Evolutionary conservation across 2,797 vertebrate genomes (phyloP), one percentile per base, ranked within the genome.

Genomic region (Macrochelys suwanniensis): DNA sequence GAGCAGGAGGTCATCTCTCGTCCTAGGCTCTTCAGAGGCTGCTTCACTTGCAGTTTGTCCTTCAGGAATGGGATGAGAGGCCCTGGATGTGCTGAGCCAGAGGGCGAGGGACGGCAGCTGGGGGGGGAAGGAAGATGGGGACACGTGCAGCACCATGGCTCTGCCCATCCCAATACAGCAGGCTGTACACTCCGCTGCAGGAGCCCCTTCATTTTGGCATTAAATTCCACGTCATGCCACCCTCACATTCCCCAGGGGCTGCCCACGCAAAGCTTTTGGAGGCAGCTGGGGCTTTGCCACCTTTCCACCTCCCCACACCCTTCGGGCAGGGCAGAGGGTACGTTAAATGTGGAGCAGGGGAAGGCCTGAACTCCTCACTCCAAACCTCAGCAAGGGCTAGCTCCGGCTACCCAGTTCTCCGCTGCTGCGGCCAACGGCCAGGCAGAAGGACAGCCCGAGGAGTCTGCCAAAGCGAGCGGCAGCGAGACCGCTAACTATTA

Each of bases 131-230:
- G 65, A 17, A 9, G 59, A 65, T 19, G 61, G 65, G 65, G n/a
- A 68, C n/a, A 37, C 33, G 6, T 15, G 57, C 57, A 65, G 61
- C 33, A 15, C 4, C 33, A 10, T 5, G 9, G n/a, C 59, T 65
- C 3, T 33, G 59, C 31, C 26, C 59, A 21, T 11, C 65, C 19
- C 65, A 37, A 37, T 37, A 8, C n/a, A 68, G n/a, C n/a, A 37
- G n/a, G 17, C 16, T n/a, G 59, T 7, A 8, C 15, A n/a, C 33
- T 1, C 7, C 2, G 5, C 17, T 21, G 9, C 19, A 68, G 65
- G 8, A 68, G 57, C 6, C n/a, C 65, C 19, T 19, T 65, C 17
- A 17, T 68, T 68, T 37, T n/a, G 5, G n/a, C 19, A 68, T 37
- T 37, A 19, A 5, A 68, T 21, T n/a, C 61, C 7, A 65, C 1